phyloP scores from a whole-genome alignment of 2,888 invertebrate species.

The Habroteleia sp. region DNA sequence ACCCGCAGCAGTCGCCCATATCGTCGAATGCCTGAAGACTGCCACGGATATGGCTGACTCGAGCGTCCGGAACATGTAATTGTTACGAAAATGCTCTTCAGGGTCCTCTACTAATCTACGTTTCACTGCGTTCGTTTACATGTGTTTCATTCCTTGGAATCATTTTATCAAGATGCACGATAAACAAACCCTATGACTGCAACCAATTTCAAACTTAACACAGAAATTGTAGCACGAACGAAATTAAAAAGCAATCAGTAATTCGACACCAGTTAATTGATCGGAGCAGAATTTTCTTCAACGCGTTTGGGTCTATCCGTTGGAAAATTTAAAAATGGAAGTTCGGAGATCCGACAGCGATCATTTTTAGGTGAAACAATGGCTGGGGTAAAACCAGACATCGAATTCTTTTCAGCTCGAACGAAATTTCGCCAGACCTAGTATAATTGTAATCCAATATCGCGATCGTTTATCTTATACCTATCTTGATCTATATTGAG shows the following conservation, averaged over 20 bases:
- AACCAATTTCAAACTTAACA: too few relatives aligned
- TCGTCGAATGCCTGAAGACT: constrained; percentile 62
- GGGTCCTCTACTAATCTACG: constrained; percentile 41
- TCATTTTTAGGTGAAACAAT: too few relatives aligned
- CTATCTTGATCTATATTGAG: constrained; percentile 40
- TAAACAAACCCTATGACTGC: not conserved
- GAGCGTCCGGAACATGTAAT: constrained; percentile 61
- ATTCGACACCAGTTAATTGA: too few relatives aligned
- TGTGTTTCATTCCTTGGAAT: not conserved
- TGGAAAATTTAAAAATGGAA: too few relatives aligned
- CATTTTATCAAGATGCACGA: not conserved
- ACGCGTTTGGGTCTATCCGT: too few relatives aligned
- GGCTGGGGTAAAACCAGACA: not conserved
- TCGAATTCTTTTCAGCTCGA: constrained; percentile 3
- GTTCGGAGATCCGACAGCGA: too few relatives aligned
- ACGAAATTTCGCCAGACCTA: constrained; percentile 26
- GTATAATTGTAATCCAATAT: constrained; percentile 40
- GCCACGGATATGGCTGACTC: constrained; percentile 51
- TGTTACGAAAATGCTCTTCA: constrained; percentile 59
- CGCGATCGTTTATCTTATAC: constrained; percentile 17
- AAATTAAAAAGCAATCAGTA: too few relatives aligned
- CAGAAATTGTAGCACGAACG: too few relatives aligned
- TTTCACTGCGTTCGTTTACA: constrained; percentile 31
- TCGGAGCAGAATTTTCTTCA: too few relatives aligned
- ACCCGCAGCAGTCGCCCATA: constrained; percentile 63